Conservation (phyloP, 2,888 invertebrate species). For the Scotopteryx bipunctaria region DNA sequence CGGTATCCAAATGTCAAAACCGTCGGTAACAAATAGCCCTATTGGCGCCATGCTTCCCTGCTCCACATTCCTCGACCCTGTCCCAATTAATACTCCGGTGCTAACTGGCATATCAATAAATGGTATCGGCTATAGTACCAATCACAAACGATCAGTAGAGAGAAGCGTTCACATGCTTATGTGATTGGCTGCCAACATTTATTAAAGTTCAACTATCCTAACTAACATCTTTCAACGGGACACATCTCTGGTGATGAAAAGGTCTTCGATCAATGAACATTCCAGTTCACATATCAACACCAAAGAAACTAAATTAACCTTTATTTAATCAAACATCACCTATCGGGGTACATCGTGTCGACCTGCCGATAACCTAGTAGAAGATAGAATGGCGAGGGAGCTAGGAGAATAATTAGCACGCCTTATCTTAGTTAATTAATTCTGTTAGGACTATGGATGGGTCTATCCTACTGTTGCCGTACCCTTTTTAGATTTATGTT, state of each 20-base stretch:
- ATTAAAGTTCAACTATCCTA: neutral
- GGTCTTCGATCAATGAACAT: conserved; percentile 26
- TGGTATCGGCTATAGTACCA: conserved; percentile 22
- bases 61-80: conserved; percentile 30
- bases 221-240: neutral
- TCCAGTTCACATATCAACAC: conserved; percentile 30
- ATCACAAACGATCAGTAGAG: conserved; percentile 23
- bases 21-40: conserved; percentile 34
- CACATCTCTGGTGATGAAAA: conserved; percentile 13
- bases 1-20: conserved; percentile 36
- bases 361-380: conserved; percentile 41
- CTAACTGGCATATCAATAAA: conserved; percentile 23
- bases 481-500: conserved; percentile 1
- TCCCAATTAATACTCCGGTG: conserved; percentile 31
- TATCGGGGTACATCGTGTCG: conserved; percentile 39
- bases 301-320: conserved; percentile 53
- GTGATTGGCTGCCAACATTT: neutral
- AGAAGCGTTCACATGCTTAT: neutral
- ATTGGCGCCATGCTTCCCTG: conserved; percentile 28
- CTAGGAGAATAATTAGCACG: conserved; percentile 65
- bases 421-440: conserved; percentile 73
- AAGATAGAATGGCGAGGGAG: conserved; percentile 39
- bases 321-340: conserved; percentile 49
- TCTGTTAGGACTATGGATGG: conserved; percentile 43
- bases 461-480: conserved; percentile 32